Conservation (phyloP, 2,888 invertebrate genomes). For the Abscondita cerata region DNA sequence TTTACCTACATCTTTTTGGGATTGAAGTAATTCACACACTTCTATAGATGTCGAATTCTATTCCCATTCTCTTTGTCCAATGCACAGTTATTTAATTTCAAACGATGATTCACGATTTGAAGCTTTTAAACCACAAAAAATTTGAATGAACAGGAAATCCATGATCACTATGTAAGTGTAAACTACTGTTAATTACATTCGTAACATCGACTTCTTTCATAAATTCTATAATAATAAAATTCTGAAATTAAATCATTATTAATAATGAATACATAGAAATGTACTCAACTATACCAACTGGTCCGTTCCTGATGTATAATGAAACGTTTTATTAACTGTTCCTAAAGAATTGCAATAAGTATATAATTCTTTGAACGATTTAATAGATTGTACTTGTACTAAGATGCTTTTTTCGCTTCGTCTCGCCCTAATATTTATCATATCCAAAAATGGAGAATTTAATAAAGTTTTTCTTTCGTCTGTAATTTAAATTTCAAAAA, state of each 20-base stretch:
- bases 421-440: slow-evolving; percentile 64
- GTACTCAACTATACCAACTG: slow-evolving; percentile 50
- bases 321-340: slow-evolving; percentile 68
- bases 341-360: slow-evolving; percentile 75
- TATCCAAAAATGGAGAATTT: slow-evolving; percentile 66
- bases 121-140: slow-evolving; percentile 74
- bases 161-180: slow-evolving; percentile 64
- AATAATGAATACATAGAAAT: background rate
- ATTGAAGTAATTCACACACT: slow-evolving; percentile 60
- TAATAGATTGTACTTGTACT: slow-evolving; percentile 77
- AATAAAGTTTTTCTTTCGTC: too few relatives aligned
- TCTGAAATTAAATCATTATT: slow-evolving; percentile 49
- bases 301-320: slow-evolving; percentile 62
- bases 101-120: slow-evolving; percentile 44
- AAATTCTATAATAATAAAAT: slow-evolving; percentile 81
- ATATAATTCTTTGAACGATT: slow-evolving; percentile 71
- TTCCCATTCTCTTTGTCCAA: slow-evolving; percentile 60
- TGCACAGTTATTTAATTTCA: slow-evolving; percentile 45
- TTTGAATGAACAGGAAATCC: slow-evolving; percentile 72
- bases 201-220: slow-evolving; percentile 62
- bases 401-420: slow-evolving; percentile 75
- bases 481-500: too few relatives aligned
- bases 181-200: slow-evolving; percentile 64
- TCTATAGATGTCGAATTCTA: slow-evolving; percentile 55
- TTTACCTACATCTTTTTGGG: slow-evolving; percentile 58